A percentile compares a stretch with the other conserved stretches of the same genome.
Evolutionary conservation across 1,140 invertebrate genomes (phyloP).

Genomic region (Meloidogyne floridensis): DNA sequence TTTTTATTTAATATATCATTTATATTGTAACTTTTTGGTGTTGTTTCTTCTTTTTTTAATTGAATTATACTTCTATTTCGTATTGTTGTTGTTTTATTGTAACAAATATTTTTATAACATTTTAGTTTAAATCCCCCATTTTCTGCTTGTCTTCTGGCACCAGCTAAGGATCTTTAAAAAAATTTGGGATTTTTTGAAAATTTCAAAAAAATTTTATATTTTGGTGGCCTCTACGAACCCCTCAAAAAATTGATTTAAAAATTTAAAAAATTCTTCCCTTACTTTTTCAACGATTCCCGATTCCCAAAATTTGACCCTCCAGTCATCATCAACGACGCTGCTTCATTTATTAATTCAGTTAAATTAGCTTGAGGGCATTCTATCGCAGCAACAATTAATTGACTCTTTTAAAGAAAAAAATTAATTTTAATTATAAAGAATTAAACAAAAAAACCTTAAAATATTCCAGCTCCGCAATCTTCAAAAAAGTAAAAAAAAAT

Average conservation of each 20-base stretch:
- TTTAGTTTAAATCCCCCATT: slow-evolving; percentile 56
- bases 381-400: slow-evolving; percentile 56
- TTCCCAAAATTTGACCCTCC: slow-evolving; percentile 44
- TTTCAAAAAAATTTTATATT: not conserved
- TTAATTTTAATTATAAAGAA: not conserved
- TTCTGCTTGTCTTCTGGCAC: slow-evolving; percentile 51
- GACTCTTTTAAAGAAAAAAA: slow-evolving; percentile 36
- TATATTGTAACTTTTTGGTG: too few relatives aligned
- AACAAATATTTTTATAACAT: slow-evolving; percentile 53
- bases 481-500: not conserved
- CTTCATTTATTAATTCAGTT: slow-evolving; percentile 54
- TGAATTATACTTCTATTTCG: slow-evolving; percentile 10
- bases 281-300: slow-evolving; percentile 54
- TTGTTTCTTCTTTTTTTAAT: not conserved
- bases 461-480: slow-evolving; percentile 50
- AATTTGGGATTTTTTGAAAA: not conserved
- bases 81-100: slow-evolving; percentile 40
- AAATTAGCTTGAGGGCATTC: slow-evolving; percentile 40
- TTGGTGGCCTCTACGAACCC: not conserved
- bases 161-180: slow-evolving; percentile 42
- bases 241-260: not conserved
- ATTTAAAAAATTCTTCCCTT: not conserved
- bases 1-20: too few relatives aligned
- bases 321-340: slow-evolving; percentile 45
- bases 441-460: slow-evolving; percentile 43